Percentiles rank a stretch among this genome's conserved stretches.
Conservation (phyloP, 2,888 invertebrate species). For the Oeneis ivallda region DNA sequence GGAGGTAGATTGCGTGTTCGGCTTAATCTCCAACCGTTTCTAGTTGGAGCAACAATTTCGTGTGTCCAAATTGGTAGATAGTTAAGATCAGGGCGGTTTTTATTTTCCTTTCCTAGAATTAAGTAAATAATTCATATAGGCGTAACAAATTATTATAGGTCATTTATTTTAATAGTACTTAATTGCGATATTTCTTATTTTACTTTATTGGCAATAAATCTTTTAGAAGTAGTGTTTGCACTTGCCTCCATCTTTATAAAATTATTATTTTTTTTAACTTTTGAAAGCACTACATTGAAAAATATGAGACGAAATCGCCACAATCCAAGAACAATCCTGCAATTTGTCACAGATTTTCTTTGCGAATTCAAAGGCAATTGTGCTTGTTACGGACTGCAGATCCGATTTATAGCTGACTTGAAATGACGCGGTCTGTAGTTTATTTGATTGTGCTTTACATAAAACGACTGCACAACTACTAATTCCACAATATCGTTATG, state of each 20-base stretch:
- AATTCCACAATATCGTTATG: neutral
- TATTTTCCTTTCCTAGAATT: slow-evolving; percentile 31
- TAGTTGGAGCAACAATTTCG: slow-evolving; percentile 39
- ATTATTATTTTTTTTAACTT: too few relatives aligned
- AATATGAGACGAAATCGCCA: slow-evolving; percentile 10
- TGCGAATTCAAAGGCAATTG: slow-evolving; percentile 20
- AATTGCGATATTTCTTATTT: neutral
- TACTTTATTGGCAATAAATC: neutral
- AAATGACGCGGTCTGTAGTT: slow-evolving; percentile 44
- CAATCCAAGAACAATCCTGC: slow-evolving; percentile 19
- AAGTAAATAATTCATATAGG: slow-evolving; percentile 19
- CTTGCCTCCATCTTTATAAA: neutral
- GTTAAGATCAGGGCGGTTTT: slow-evolving; percentile 18
- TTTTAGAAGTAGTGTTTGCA: neutral
- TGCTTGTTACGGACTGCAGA: slow-evolving; percentile 41
- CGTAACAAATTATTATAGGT: slow-evolving; percentile 20
- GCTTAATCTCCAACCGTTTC: slow-evolving; percentile 41
- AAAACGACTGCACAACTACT: slow-evolving; percentile 8
- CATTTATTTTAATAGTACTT: neutral
- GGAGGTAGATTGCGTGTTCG: slow-evolving; percentile 44
- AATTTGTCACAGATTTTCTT: slow-evolving; percentile 26
- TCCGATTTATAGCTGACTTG: slow-evolving; percentile 59
- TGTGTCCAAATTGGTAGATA: slow-evolving; percentile 35
- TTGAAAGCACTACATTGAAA: neutral
- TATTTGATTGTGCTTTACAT: slow-evolving; percentile 35